phyloP scores from a whole-genome alignment of 1,140 invertebrate species.

The Rhizoglyphus robini region DNA sequence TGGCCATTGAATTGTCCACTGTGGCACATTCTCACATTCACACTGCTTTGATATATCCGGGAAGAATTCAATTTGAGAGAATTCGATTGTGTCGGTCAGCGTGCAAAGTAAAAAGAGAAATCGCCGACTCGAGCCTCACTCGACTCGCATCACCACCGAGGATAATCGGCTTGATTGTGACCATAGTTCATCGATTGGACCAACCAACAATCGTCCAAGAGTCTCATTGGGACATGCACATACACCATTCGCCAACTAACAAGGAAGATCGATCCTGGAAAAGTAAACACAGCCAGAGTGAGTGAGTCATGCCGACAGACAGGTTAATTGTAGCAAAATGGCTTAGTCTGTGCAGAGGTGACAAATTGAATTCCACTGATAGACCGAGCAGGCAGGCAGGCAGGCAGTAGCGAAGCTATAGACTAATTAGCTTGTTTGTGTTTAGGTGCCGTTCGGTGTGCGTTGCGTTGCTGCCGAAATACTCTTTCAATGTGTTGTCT shows the following conservation, averaged over 20 bases:
- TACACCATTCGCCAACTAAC: neutral
- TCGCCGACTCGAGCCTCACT: neutral
- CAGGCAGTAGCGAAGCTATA: neutral
- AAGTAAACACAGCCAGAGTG: neutral
- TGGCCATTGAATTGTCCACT: neutral
- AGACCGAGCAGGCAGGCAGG: neutral
- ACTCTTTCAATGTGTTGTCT: neutral
- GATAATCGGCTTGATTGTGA: neutral
- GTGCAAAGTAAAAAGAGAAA: neutral
- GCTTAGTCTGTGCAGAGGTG: no score
- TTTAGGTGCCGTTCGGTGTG: constrained; percentile 1
- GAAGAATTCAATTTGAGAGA: neutral
- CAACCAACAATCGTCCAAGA: neutral
- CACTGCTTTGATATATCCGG: constrained; percentile 13
- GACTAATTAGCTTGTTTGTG: constrained; percentile 13
- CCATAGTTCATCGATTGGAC: neutral
- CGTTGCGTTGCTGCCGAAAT: neutral
- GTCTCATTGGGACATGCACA: neutral
- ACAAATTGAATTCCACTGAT: no score
- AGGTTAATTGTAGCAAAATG: no score
- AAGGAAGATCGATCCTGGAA: neutral
- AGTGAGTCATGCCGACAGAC: no score
- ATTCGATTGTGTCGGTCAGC: constrained; percentile 3
- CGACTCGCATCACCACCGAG: constrained; percentile 4
- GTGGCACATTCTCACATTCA: no score